A percentile compares a stretch with the other conserved stretches of the same genome.
phyloP scores from a whole-genome alignment of 2,797 vertebrate species.

The Aeoliscus strigatus region DNA sequence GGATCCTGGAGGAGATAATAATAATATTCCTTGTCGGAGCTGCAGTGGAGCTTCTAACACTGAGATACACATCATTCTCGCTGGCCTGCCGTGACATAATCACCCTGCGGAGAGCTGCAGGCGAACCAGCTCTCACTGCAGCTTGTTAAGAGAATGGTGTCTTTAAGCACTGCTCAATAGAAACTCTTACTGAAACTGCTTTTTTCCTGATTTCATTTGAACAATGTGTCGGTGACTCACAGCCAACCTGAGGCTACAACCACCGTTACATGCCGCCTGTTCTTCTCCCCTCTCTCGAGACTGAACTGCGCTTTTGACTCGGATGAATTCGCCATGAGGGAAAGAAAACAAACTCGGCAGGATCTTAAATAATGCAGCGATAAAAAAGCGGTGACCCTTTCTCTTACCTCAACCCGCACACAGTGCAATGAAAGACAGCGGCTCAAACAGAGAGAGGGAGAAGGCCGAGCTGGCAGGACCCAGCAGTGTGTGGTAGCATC shows the following conservation, averaged over 20 bases:
- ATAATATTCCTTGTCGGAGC: conserved; percentile 72
- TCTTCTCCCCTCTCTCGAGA: conserved; percentile 58
- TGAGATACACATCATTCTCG: conserved; percentile 71
- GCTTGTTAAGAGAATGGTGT: conserved; percentile 73
- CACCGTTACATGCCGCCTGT: conserved; percentile 57
- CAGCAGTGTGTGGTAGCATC: conserved; percentile 51
- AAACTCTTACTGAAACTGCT: conserved; percentile 66
- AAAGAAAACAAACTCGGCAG: conserved; percentile 43
- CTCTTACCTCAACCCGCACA: conserved; percentile 63
- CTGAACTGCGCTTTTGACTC: conserved; percentile 56
- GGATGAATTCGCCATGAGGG: conserved; percentile 60
- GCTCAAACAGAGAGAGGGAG: conserved; percentile 41
- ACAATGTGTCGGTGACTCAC: conserved; percentile 70
- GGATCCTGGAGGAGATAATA: conserved; percentile 71
- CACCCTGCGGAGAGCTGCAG: conserved; percentile 72
- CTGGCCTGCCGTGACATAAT: conserved; percentile 71
- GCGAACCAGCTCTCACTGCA: conserved; percentile 73
- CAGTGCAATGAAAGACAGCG: conserved; percentile 36
- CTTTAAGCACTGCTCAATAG: conserved; percentile 68
- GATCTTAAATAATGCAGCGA: conserved; percentile 68
- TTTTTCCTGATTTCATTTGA: conserved; percentile 50
- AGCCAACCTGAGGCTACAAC: conserved; percentile 58
- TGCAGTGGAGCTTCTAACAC: conserved; percentile 66
- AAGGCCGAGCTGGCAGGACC: conserved; percentile 54
- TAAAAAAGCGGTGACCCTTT: conserved; percentile 63